Evolutionary conservation across 2,888 invertebrate species (phyloP).

Genomic region (Ormyrus nitidulus): DNA sequence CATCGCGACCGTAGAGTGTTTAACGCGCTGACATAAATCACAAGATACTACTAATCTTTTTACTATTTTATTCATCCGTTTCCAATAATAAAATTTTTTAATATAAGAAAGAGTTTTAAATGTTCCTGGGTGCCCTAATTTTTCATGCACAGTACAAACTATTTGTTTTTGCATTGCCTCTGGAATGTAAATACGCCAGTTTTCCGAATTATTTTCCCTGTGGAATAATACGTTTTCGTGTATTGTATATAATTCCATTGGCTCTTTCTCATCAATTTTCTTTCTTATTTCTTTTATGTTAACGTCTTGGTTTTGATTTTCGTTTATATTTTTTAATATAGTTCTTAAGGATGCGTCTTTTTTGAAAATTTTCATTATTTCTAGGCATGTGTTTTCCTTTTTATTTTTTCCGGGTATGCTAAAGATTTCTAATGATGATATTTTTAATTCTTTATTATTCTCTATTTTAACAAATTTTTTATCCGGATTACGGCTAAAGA

Average conservation of each 20-base stretch:
- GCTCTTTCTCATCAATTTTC: neutral
- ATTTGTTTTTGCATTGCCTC: neutral
- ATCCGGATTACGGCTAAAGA: neutral
- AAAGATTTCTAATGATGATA: neutral
- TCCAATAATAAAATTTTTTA: neutral
- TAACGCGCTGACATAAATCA: conserved; percentile 1
- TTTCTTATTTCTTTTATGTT: neutral
- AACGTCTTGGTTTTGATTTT: neutral
- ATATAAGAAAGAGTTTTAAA: neutral
- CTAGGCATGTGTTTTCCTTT: neutral
- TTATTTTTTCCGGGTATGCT: neutral
- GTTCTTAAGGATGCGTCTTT: neutral
- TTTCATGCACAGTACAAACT: neutral
- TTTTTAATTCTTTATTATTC: neutral
- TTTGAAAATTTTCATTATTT: neutral
- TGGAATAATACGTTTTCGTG: conserved; percentile 54
- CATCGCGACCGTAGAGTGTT: neutral
- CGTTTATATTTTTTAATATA: neutral
- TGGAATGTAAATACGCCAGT: neutral
- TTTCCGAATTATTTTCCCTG: neutral
- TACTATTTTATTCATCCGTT: neutral
- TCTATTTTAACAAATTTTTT: neutral
- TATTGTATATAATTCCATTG: conserved; percentile 10
- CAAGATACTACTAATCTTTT: conserved; percentile 7
- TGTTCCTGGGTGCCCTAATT: neutral